Evolutionary conservation across 2,113 vertebrate species (phyloP).

Genomic region (Hemibagrus wyckioides): DNA sequence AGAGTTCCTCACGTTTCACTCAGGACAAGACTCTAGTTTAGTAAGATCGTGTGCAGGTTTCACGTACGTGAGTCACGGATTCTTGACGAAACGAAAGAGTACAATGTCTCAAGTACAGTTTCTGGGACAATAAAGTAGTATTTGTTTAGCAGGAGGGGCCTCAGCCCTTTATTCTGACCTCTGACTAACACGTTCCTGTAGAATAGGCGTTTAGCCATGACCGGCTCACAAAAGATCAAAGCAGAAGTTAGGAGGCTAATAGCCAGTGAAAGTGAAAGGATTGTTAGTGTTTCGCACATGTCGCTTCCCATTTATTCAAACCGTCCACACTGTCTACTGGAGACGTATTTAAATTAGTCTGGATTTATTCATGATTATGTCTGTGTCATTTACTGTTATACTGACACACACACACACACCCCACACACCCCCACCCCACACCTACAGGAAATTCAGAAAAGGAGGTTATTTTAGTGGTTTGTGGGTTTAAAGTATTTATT

Average conservation of each 20-base stretch:
- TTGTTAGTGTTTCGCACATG: not conserved
- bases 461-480: constrained; percentile 44
- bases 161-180: not conserved
- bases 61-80: not conserved
- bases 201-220: not conserved
- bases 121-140: not conserved
- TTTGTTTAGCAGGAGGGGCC: constrained; percentile 27
- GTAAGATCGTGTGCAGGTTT: no score
- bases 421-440: not conserved
- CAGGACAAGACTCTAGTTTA: not conserved
- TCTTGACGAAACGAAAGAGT: not conserved
- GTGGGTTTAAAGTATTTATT: constrained; percentile 6
- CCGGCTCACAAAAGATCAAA: not conserved
- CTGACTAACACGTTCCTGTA: constrained; percentile 19
- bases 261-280: not conserved
- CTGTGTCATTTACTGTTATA: not conserved
- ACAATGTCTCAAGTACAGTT: not conserved
- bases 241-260: not conserved
- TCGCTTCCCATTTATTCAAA: not conserved
- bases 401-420: not conserved
- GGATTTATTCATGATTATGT: not conserved
- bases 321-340: not conserved
- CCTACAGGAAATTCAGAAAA: constrained; percentile 23
- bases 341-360: not conserved
- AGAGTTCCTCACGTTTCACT: not conserved